Evolutionary conservation across 2,113 vertebrate species (phyloP), one percentile per base, ranked within the genome.

Genomic region (Bubo blakistoni): DNA sequence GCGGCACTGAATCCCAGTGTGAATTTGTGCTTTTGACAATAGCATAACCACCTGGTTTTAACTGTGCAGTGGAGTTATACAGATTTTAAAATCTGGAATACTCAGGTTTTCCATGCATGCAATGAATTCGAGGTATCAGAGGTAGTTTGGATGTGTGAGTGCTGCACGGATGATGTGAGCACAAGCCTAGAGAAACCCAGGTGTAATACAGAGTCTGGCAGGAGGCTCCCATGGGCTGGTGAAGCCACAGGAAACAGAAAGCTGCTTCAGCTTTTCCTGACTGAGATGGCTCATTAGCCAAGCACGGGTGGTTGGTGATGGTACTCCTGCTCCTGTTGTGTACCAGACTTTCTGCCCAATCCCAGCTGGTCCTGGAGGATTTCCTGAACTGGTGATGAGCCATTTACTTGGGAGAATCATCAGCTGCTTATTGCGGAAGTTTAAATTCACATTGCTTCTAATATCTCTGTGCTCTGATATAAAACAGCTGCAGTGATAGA

Each of bases 161-260:
- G 47, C 65, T 85, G 47, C n/a, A 7, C 0, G 0, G 46, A 18
- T 26, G 27, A n/a, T 38, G 38, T 40, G 55, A 67, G 16, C 32
- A 16, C 19, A 62, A 87, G 70, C 32, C 15, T 47, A n/a, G 55
- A 65, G 72, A 66, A 86, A 38, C 3, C 4, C 40, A 38, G 32
- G 66, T 54, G 6, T 88, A 25, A 61, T 24, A 13, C 2, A 11
- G 13, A 57, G 19, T 32, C 24, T 65, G 67, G n/a, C 54, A 63
- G 59, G 47, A 61, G 38, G 13, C 36, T 83, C 29, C 66, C 8
- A 2, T 32, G 40, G 25, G 16, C n/a, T 84, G 52, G 5, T 36
- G 38, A 30, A 72, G 34, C 52, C 46, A 16, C 40, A 92, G 69
- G 38, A 88, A 63, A 46, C 19, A 57, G 32, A 84, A 76, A 78